A percentile compares a stretch with the other conserved stretches of the same genome.
Conservation (phyloP, 2,888 invertebrate species). For the Noctua comes region DNA sequence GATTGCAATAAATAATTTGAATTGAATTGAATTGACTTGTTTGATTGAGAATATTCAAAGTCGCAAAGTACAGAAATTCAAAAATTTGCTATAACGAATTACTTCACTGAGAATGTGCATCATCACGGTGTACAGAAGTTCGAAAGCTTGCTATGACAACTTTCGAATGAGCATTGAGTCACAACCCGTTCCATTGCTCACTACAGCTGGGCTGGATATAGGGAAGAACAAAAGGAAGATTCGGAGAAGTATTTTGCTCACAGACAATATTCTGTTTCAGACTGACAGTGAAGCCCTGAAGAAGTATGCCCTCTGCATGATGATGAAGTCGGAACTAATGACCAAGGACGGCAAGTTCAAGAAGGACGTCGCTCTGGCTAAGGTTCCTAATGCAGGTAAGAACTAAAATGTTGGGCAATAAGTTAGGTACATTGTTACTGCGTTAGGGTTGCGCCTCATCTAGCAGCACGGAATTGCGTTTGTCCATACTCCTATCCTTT, state of each 20-base stretch:
- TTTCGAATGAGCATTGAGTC: too few species aligned
- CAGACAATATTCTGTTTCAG: slow-evolving; percentile 65
- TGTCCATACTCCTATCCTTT: background rate
- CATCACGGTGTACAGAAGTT: too few species aligned
- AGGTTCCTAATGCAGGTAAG: slow-evolving; percentile 85
- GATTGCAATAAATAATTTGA: too few species aligned
- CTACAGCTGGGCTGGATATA: background rate
- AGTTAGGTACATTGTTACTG: too few species aligned
- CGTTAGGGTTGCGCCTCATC: too few species aligned
- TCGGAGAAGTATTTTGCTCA: background rate
- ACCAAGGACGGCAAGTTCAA: slow-evolving; percentile 89
- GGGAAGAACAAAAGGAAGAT: background rate
- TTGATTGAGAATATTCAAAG: too few species aligned
- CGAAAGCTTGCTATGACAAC: too few species aligned
- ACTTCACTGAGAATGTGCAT: too few species aligned
- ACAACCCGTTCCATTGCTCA: too few species aligned
- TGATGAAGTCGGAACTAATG: slow-evolving; percentile 88
- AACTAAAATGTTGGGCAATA: background rate
- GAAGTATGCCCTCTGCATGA: slow-evolving; percentile 87
- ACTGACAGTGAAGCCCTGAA: slow-evolving; percentile 85
- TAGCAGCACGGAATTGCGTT: background rate
- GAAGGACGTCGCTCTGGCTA: slow-evolving; percentile 88
- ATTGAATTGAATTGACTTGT: too few species aligned
- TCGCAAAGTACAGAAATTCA: too few species aligned
- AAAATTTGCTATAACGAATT: too few species aligned